Conservation (phyloP, 35 echinoderm and acorn worm species). For the Eucidaris tribuloides region DNA sequence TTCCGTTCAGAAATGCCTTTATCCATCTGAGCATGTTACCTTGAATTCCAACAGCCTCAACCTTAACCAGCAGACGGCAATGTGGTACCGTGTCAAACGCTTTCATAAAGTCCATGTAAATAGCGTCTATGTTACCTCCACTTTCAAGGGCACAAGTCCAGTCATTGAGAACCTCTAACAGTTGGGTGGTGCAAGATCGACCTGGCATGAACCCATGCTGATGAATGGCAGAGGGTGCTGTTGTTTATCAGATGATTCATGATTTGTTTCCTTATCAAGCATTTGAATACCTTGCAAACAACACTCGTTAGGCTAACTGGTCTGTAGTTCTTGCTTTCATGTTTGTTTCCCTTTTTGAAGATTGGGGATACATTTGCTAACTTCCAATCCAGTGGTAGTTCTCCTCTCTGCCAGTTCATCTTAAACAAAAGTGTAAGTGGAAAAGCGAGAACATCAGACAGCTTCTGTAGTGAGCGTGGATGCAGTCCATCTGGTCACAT, state of each 20-base stretch:
- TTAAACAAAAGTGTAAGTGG: constrained; percentile 28
- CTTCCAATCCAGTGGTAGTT: constrained; percentile 47
- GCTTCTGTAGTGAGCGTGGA: not conserved
- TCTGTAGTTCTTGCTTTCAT: constrained; percentile 31
- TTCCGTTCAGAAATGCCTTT: too few relatives aligned
- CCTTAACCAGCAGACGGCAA: too few relatives aligned
- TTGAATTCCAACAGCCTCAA: too few relatives aligned
- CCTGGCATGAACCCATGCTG: too few relatives aligned
- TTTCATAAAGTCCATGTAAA: too few relatives aligned
- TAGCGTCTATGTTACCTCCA: too few relatives aligned
- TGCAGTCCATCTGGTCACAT: constrained; percentile 31
- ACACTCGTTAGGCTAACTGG: constrained; percentile 45
- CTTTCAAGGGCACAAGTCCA: too few relatives aligned
- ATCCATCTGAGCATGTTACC: too few relatives aligned
- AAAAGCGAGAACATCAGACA: not conserved
- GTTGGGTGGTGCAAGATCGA: too few relatives aligned
- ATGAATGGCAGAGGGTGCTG: too few relatives aligned
- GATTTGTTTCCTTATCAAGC: not conserved
- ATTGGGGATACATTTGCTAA: constrained; percentile 37
- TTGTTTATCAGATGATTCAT: not conserved
- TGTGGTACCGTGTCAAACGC: too few relatives aligned
- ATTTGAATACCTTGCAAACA: constrained; percentile 44
- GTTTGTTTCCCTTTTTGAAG: constrained; percentile 38
- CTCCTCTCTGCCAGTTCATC: constrained; percentile 26
- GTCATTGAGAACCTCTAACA: too few relatives aligned